Evolutionary conservation across 2,888 invertebrate genomes (phyloP), one percentile per base, ranked within the genome.

Genomic region (Isoperla grammatica): DNA sequence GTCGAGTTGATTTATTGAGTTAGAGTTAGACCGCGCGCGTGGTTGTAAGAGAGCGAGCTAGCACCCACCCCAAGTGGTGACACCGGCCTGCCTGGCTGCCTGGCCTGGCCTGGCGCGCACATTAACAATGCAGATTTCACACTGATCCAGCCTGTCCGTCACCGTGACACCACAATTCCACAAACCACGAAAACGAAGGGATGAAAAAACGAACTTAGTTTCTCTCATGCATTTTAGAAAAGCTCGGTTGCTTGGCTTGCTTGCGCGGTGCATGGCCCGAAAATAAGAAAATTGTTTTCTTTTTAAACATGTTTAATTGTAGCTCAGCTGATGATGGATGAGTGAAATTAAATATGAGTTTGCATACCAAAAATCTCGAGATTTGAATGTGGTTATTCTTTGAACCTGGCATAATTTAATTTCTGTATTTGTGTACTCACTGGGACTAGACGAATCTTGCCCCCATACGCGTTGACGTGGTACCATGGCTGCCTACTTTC

Each of bases 111-210:
- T 19, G n/a, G 6, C n/a, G 22, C 22, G 29, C 23, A 55, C 55
- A 59, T 59, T 54, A 59, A 59, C 59, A 59, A 59, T 59, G 53
- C 59, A 59, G 59, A 59, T 59, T 45, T 59, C 55, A 43, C 54
- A 55, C 59, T 59, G 59, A 59, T 59, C 48, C 46, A 9, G 45
- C 17, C 45, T 45, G 45, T 17, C 29, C 29, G 29, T 29, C 29
- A 29, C 8, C 4, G 29, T 29, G 29, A 29, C 29, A 29, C 29
- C 29, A 29, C 29, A 29, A 29, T 29, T 29, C 29, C 29, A 29
- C 29, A 8, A 29, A 29, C 29, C 29, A 29, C 29, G 5, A 8
- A 43, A 35, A 17, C 42, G 53, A 50, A 23, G 23, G 54, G 53
- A 35, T 15, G 17, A 29, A 29, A 13, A 17, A 2, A 13, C 17